A percentile compares a stretch with the other conserved stretches of the same genome.
phyloP scores from a whole-genome alignment of 2,113 vertebrate species.

The Neofelis nebulosa region DNA sequence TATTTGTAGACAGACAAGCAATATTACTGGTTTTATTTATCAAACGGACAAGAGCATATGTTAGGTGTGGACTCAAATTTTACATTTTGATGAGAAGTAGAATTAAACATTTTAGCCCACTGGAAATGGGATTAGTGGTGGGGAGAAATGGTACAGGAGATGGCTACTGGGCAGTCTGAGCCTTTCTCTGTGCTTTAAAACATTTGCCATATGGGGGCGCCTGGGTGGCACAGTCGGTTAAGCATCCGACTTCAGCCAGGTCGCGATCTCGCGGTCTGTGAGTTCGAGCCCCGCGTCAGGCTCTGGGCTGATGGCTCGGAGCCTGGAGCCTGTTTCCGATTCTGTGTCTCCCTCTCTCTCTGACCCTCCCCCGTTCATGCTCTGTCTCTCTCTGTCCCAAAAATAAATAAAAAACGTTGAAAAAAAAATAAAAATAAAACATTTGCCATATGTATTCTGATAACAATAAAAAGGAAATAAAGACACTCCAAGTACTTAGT shows the following conservation, averaged over 20 bases:
- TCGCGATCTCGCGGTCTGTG: no score
- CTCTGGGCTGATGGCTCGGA: no score
- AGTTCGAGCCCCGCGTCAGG: no score
- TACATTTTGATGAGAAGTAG: not conserved
- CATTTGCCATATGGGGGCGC: not conserved
- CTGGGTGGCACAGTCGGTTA: no score
- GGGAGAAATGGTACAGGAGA: not conserved
- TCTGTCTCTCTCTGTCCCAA: no score
- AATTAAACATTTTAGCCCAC: not conserved
- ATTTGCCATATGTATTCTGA: not conserved
- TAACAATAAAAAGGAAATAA: not conserved
- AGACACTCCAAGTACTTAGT: not conserved
- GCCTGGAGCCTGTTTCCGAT: no score
- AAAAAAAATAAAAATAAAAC: no score
- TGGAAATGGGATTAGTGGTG: not conserved
- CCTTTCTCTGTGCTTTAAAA: not conserved
- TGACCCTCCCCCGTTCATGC: no score
- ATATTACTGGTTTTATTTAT: not conserved
- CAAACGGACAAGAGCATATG: not conserved
- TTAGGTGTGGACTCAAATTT: not conserved
- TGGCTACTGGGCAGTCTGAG: not conserved
- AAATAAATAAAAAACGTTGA: no score
- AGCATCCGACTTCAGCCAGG: no score
- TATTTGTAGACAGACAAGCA: not conserved
- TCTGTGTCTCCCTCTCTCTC: no score